Evolutionary conservation across 2,888 invertebrate genomes (phyloP).

Genomic region (Eupithecia subumbrata): DNA sequence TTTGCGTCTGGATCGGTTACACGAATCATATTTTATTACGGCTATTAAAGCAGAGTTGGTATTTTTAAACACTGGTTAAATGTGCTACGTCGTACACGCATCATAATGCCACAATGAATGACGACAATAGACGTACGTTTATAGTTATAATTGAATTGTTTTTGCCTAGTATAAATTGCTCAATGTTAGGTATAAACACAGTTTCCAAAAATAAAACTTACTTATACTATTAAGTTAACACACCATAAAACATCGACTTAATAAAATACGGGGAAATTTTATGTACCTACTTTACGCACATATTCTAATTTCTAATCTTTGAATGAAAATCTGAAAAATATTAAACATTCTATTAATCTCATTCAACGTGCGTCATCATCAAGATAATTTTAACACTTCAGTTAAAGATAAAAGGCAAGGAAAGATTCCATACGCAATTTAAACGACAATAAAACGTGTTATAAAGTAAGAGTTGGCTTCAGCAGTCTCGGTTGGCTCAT

Average conservation of each 20-base stretch:
- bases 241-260: background rate
- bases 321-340: background rate
- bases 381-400: background rate
- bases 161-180: background rate
- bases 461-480: constrained; percentile 46
- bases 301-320: background rate
- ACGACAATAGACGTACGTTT: background rate
- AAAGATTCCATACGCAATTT: constrained; percentile 16
- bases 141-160: background rate
- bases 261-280: background rate
- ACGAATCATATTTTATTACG: constrained; percentile 28
- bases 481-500: constrained; percentile 45
- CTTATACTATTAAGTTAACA: too few species aligned
- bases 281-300: background rate
- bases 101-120: background rate
- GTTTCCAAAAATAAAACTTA: background rate
- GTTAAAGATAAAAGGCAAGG: constrained; percentile 16
- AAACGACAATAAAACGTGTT: constrained; percentile 21
- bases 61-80: background rate
- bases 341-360: background rate
- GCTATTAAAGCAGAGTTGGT: constrained; percentile 21
- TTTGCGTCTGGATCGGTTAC: constrained; percentile 30
- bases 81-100: background rate
- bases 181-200: background rate
- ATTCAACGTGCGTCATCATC: constrained; percentile 10